These are phyloP conservation scores for Tipula unca DNA, from an alignment of 2,888 invertebrate species.

Conservation along the genomic window DNA sequence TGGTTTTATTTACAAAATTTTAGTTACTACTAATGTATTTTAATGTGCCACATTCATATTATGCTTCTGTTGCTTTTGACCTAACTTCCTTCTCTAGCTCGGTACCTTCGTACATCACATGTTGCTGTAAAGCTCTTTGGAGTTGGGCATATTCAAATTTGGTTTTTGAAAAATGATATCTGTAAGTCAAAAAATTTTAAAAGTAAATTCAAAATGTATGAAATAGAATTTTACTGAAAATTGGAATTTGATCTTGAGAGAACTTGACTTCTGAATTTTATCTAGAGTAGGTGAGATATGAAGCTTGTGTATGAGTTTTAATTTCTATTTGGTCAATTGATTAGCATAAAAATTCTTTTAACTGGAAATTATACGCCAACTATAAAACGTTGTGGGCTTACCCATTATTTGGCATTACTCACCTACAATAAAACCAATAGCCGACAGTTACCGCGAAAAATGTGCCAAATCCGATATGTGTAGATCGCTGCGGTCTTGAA, in stretches of 20 bases:
- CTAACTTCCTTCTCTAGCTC: constrained; percentile 38
- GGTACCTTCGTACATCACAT: constrained; percentile 56
- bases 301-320: no score
- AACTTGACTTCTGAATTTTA: no score
- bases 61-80: neutral
- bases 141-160: constrained; percentile 56
- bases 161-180: constrained; percentile 58
- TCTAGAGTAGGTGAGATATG: no score
- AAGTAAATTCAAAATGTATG: no score
- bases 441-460: constrained; percentile 55
- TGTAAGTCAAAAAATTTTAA: constrained; percentile 27
- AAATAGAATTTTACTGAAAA: no score
- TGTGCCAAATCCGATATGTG: constrained; percentile 56
- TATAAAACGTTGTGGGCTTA: no score
- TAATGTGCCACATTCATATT: neutral
- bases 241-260: no score
- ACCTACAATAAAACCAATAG: constrained; percentile 60
- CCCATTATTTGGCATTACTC: no score
- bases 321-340: no score
- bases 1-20: neutral
- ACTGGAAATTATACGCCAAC: no score
- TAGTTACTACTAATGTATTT: neutral
- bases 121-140: constrained; percentile 52
- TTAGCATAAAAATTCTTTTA: no score
- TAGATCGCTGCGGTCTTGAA: constrained; percentile 54